These are phyloP conservation scores for Phrynocephalus vlangalii DNA, from an alignment of 2,797 vertebrate genomes.

Conservation along the genomic window DNA sequence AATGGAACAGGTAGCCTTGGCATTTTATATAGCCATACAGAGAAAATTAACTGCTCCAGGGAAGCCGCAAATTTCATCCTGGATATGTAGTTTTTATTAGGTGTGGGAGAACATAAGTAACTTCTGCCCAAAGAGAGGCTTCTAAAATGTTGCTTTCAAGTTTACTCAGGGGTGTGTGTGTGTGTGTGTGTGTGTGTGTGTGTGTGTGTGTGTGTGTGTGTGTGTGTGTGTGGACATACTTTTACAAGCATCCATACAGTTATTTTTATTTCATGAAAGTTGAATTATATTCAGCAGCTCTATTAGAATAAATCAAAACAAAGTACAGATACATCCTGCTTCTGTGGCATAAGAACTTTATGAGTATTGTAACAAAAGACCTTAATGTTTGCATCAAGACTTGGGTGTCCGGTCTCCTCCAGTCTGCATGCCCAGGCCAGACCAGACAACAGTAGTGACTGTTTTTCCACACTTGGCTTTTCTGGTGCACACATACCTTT, in stretches of 20 bases:
- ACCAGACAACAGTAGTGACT: too few species aligned
- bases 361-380: background rate
- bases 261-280: slow-evolving; percentile 27
- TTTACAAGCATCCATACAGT: slow-evolving; percentile 44
- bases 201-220: too few species aligned
- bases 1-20: slow-evolving; percentile 62
- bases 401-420: background rate
- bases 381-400: background rate
- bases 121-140: slow-evolving; percentile 26
- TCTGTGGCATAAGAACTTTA: background rate
- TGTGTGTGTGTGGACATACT: background rate
- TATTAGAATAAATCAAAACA: slow-evolving; percentile 20
- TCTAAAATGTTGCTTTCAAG: slow-evolving; percentile 18
- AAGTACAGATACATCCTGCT: background rate
- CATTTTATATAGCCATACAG: slow-evolving; percentile 51
- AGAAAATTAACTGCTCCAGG: slow-evolving; percentile 41
- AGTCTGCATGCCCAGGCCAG: too few species aligned
- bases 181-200: too few species aligned
- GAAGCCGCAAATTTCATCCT: slow-evolving; percentile 54
- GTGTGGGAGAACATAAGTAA: background rate
- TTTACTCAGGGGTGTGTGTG: background rate
- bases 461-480: too few species aligned
- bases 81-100: slow-evolving; percentile 47
- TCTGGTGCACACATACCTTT: background rate
- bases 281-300: slow-evolving; percentile 10